Evolutionary conservation across 1,140 invertebrate genomes (phyloP), one percentile per base, ranked within the genome.

Genomic region (Danaus melanippus): DNA sequence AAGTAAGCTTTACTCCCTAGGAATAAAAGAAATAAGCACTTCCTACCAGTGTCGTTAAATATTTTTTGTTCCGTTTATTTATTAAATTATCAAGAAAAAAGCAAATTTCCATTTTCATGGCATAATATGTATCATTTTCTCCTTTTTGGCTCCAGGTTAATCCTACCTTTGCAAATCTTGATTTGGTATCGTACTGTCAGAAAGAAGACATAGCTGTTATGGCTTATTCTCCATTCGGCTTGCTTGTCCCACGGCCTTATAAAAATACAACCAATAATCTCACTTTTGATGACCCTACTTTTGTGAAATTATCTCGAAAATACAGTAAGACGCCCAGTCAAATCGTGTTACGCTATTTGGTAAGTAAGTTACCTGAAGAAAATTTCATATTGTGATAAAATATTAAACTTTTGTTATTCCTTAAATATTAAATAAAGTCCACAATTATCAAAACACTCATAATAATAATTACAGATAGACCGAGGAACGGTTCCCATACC

Each of bases 301-400:
- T 58, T 10, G 17, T 17, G 2, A 10, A 42, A 1, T 12, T 58
- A 11, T 50, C 56, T 12, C 0, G 44, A 1, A 58, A 53, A 45
- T 58, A 58, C 21, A 21, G 42, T 41, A 51, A 53, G 15, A 43
- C 12, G 5, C 12, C 50, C 8, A 58, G 41, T 11, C 56, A 58
- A 47, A 17, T 58, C 10, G 55, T 56, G 12, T 9, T 60, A 9
- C 54, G 62, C 11, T 64, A 53, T 44, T 53, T 58, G 56, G 56
- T 58, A 44, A 45, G 44, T 41, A 50, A 8, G 15, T 15, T 15
- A 15, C 15, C 1, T 15, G 15, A 15, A 15, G 15, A 1, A 15
- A 15, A 8, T 42, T 45, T 11, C 44, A 45, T 12, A 12, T 45
- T 45, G 12, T 9, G 44, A 12, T 45, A 6, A 45, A 45, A 3